Percentiles rank a stretch among this genome's conserved stretches.
These are phyloP conservation scores for Perizoma affinitatum DNA, from an alignment of 2,888 invertebrate species.

Conservation along the genomic window DNA sequence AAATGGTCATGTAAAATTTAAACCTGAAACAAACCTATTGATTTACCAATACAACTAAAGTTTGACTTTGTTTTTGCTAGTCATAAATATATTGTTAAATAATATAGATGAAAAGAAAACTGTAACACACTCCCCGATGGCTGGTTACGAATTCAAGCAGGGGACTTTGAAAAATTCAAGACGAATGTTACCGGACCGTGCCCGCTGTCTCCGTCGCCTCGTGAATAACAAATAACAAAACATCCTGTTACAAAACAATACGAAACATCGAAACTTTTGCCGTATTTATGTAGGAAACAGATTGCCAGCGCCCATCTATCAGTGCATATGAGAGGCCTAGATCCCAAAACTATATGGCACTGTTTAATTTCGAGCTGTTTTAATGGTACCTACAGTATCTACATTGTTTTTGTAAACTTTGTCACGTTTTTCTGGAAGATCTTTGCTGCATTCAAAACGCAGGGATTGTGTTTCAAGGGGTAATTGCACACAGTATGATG, in stretches of 20 bases:
- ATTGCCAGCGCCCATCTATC: neutral
- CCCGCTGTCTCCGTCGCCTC: slow-evolving; percentile 40
- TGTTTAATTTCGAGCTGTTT: neutral
- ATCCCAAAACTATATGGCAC: neutral
- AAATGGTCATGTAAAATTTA: too few species aligned
- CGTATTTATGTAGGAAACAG: slow-evolving; percentile 11
- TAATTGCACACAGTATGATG: too few species aligned
- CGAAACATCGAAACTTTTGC: slow-evolving; percentile 44
- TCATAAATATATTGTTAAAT: neutral
- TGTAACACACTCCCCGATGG: slow-evolving; percentile 21
- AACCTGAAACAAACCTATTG: too few species aligned
- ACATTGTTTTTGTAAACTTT: too few species aligned
- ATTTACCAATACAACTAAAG: too few species aligned
- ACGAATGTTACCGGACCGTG: slow-evolving; percentile 44
- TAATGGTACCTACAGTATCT: too few species aligned
- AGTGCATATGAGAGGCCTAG: neutral
- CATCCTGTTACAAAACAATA: slow-evolving; percentile 42
- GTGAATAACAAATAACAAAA: slow-evolving; percentile 48
- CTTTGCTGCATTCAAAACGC: too few species aligned
- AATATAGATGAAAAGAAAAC: slow-evolving; percentile 21
- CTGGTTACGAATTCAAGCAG: slow-evolving; percentile 38
- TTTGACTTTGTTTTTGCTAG: too few species aligned
- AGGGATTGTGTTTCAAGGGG: too few species aligned
- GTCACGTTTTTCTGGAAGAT: too few species aligned
- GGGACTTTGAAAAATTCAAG: slow-evolving; percentile 45